These are phyloP conservation scores for Atta texana DNA, from an alignment of 1,140 invertebrate genomes.

Conservation along the genomic window DNA sequence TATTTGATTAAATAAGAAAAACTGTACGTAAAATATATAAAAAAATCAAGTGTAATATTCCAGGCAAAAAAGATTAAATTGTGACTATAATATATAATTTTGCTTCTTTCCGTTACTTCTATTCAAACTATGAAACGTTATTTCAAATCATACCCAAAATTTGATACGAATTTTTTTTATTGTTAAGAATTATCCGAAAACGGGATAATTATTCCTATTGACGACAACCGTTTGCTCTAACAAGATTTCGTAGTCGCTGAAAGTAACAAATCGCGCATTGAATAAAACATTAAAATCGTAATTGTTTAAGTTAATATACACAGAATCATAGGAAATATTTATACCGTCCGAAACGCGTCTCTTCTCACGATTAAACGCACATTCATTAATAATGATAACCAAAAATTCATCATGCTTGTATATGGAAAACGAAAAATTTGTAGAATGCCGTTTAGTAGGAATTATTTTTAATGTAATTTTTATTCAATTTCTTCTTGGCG, in stretches of 20 bases:
- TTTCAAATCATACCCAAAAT: neutral
- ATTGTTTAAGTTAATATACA: slow-evolving; percentile 17
- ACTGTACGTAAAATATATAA: neutral
- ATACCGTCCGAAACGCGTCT: slow-evolving; percentile 21
- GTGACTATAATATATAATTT: neutral
- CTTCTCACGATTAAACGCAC: neutral
- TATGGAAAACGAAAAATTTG: neutral
- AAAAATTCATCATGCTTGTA: neutral
- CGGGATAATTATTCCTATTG: neutral
- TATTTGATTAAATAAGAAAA: neutral
- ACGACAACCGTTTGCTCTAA: neutral
- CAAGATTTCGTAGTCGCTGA: neutral
- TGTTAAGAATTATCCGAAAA: neutral
- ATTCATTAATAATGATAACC: neutral
- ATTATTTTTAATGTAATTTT: neutral
- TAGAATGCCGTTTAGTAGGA: neutral
- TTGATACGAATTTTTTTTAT: neutral
- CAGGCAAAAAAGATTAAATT: neutral
- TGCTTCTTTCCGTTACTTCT: neutral
- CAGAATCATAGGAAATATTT: neutral
- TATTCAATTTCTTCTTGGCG: neutral
- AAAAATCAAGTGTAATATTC: neutral
- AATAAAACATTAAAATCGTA: neutral
- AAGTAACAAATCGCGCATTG: neutral
- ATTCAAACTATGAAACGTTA: neutral